Evolutionary conservation across 2,113 vertebrate species (phyloP), one percentile per base, ranked within the genome.

Genomic region (Calcarius ornatus): DNA sequence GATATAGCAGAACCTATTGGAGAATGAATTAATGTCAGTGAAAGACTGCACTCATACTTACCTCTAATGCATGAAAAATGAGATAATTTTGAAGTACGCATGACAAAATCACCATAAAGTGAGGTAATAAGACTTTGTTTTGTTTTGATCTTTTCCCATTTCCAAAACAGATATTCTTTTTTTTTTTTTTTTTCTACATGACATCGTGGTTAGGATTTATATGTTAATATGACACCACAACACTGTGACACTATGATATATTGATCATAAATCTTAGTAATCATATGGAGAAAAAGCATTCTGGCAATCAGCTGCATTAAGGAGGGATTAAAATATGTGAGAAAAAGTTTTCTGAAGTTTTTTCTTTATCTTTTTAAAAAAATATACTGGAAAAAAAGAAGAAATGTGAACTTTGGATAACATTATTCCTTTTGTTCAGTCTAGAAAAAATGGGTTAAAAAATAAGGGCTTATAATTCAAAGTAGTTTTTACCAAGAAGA

Each of bases 91-190:
- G 28, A 48, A 43, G n/a, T 20, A 6, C 28, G 17, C 22, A 5
- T 68, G 18, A 45, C 5, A 66, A 76, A 85, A 65, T 33, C 24
- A 18, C 2, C 24, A 27, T 28, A 12, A 82, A 71, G 6, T 15
- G 15, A 61, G 28, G 9, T 51, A 68, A 71, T 42, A 71, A 63
- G 66, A 42, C 2, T 42, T 82, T 3, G 0, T 22, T 87, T 54
- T 81, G 12, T 17, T 80, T 45, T 61, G n/a, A 38, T 38, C 2
- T 9, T 81, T 86, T 69, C 61, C 65, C 11, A 30, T 24, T 73
- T 33, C 13, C 3, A 15, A 37, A 81, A 60, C 5, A 43, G 33
- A 48, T 10, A 0, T 6, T 1, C 6, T 14, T 21, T 31, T n/a
- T 66, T 22, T 27, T 78, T 3, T 68, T 91, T 63, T 43, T 7